These are phyloP conservation scores for Jordanella pulchra DNA, from an alignment of 2,797 vertebrate genomes.

Conservation along the genomic window DNA sequence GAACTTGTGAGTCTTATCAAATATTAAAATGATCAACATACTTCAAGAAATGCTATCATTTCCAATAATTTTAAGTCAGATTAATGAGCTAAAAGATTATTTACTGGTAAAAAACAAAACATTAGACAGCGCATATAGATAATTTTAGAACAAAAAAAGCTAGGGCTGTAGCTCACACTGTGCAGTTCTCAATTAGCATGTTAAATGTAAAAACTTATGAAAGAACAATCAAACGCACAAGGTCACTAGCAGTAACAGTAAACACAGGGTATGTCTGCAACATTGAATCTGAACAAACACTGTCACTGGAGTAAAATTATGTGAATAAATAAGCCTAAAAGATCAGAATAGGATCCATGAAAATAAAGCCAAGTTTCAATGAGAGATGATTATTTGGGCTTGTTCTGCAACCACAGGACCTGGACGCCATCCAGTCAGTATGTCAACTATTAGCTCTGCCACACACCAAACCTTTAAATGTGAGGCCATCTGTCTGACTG, in stretches of 20 bases:
- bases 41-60: no score
- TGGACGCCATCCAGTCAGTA: neutral
- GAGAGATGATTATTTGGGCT: conserved; percentile 9
- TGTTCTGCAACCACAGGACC: neutral
- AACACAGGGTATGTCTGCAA: neutral
- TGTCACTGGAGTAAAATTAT: neutral
- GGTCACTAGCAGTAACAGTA: neutral
- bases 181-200: neutral
- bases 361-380: neutral
- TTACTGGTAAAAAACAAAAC: no score
- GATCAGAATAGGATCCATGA: neutral
- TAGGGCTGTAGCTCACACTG: neutral
- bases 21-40: no score
- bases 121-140: neutral
- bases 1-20: no score
- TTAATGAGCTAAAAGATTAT: no score
- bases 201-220: neutral
- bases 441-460: neutral
- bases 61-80: no score
- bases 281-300: neutral
- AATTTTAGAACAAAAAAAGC: neutral
- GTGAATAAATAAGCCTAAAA: neutral
- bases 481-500: conserved; percentile 3
- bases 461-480: conserved; percentile 10
- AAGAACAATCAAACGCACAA: neutral